Evolutionary conservation across 2,113 vertebrate species (phyloP).

Genomic region (Ochotona curzoniae): DNA sequence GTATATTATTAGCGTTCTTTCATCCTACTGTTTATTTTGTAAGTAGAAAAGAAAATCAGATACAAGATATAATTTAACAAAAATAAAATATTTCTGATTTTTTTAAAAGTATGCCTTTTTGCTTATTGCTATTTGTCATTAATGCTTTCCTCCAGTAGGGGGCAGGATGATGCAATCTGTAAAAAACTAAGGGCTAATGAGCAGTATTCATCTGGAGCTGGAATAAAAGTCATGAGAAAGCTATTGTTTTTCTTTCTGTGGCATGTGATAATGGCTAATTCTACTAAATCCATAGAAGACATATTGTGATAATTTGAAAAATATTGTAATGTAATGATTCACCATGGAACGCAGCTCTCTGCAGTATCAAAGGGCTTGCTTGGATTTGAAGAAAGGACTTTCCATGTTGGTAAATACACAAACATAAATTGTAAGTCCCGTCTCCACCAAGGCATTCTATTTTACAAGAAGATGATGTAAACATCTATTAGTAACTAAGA

Average conservation of each 20-base stretch:
- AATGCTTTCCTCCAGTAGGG: constrained; percentile 81
- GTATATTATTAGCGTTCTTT: not conserved
- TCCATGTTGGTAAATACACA: not conserved
- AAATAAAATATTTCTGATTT: not conserved
- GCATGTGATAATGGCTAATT: constrained; percentile 55
- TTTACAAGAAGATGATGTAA: not conserved
- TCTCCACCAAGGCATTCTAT: not conserved
- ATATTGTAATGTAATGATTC: not conserved
- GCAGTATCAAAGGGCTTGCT: not conserved
- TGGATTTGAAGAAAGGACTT: constrained; percentile 7
- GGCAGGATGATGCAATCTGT: constrained; percentile 84
- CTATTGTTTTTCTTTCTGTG: constrained; percentile 13
- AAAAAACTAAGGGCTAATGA: constrained; percentile 60
- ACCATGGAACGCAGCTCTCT: not conserved
- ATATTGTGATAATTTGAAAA: constrained; percentile 13
- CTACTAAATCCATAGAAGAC: constrained; percentile 1
- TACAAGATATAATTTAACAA: not conserved
- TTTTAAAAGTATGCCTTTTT: not conserved
- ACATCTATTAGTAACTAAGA: not conserved
- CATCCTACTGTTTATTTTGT: not conserved
- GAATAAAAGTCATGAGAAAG: constrained; percentile 51
- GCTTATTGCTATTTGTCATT: constrained; percentile 50
- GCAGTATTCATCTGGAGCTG: not conserved
- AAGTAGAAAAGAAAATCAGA: constrained; percentile 5
- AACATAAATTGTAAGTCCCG: not conserved